A percentile compares a stretch with the other conserved stretches of the same genome.
phyloP scores from a whole-genome alignment of 2,888 invertebrate species.

The Eupelmus urozonus region DNA sequence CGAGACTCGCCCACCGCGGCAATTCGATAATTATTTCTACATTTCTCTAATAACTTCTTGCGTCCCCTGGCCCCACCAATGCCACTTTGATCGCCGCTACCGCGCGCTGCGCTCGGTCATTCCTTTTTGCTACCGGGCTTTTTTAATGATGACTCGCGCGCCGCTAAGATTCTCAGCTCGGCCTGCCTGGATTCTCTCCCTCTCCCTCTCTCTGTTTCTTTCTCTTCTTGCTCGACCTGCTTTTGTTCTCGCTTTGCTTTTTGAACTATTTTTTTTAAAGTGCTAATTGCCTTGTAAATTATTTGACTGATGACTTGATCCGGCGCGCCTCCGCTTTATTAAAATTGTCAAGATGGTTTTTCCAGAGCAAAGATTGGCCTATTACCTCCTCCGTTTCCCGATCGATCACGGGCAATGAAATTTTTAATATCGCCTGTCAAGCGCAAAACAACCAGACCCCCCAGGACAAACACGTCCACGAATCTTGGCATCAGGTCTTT shows the following conservation, averaged over 20 bases:
- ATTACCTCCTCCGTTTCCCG: not conserved
- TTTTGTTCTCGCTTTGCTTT: conserved; percentile 55
- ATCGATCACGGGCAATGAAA: conserved; percentile 13
- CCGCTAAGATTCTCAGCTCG: conserved; percentile 1
- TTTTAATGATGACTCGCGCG: conserved; percentile 40
- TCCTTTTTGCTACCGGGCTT: conserved; percentile 50
- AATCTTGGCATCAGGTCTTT: too few species aligned
- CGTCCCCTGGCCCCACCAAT: conserved; percentile 39
- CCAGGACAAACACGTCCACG: too few species aligned
- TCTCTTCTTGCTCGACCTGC: conserved; percentile 59
- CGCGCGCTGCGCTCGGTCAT: conserved; percentile 38
- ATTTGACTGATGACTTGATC: conserved; percentile 45
- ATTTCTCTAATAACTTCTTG: conserved; percentile 73
- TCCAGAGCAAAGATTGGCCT: not conserved
- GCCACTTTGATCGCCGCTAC: conserved; percentile 49
- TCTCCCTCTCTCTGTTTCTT: conserved; percentile 2
- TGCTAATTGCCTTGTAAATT: conserved; percentile 32
- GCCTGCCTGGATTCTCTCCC: not conserved
- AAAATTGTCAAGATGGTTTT: conserved; percentile 12
- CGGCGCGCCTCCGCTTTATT: conserved; percentile 5
- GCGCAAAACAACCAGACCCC: not conserved
- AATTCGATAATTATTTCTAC: conserved; percentile 75
- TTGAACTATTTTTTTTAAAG: conserved; percentile 4
- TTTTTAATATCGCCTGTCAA: not conserved
- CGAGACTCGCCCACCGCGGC: conserved; percentile 64